Evolutionary conservation across 2,888 invertebrate genomes (phyloP).

Genomic region (Anthophora plumipes): DNA sequence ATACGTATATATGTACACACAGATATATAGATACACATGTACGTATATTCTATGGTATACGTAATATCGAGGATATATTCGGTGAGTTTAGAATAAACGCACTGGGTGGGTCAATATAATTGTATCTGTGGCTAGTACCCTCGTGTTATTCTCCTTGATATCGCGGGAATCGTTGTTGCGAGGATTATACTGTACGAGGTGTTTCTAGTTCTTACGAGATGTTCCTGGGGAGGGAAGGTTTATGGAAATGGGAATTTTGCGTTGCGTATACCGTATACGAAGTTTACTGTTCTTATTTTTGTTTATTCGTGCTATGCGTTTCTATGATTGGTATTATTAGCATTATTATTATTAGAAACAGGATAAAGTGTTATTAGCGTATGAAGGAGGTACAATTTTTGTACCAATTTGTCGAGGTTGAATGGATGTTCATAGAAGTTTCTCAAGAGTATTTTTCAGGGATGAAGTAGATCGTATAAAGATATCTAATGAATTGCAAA

Average conservation of each 20-base stretch:
- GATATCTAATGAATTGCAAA: too few relatives aligned
- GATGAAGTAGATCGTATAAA: too few relatives aligned
- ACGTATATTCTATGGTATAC: neutral
- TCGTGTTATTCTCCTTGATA: neutral
- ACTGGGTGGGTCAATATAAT: slow-evolving; percentile 9
- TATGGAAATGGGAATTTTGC: neutral
- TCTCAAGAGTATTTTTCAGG: too few relatives aligned
- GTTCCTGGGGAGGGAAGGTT: neutral
- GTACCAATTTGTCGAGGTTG: too few relatives aligned
- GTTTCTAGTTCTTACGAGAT: too few relatives aligned
- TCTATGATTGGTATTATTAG: too few relatives aligned
- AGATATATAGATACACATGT: neutral
- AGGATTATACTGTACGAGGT: neutral
- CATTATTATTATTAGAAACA: too few relatives aligned
- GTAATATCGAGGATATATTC: slow-evolving; percentile 24
- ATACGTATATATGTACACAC: too few relatives aligned
- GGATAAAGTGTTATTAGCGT: too few relatives aligned
- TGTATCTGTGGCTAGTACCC: neutral
- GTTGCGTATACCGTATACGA: neutral
- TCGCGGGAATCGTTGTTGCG: neutral
- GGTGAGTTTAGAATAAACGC: neutral
- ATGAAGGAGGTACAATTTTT: too few relatives aligned
- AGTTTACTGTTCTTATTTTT: neutral
- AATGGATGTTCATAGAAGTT: too few relatives aligned
- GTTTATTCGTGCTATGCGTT: neutral